Conservation (phyloP, 2,888 invertebrate genomes). For the Drosophila atripex region DNA sequence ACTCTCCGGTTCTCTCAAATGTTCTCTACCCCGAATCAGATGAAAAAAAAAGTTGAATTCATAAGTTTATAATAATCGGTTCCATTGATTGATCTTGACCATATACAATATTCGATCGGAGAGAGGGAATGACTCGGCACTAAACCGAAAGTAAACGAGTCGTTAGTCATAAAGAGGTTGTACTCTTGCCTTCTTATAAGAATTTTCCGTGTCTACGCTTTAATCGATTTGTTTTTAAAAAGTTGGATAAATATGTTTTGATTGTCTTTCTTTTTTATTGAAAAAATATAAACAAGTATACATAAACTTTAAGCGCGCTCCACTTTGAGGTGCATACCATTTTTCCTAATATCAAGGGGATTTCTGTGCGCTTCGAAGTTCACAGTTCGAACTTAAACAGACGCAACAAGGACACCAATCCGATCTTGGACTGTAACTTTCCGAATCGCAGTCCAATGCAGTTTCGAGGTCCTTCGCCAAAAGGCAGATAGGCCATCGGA, state of each 20-base stretch:
- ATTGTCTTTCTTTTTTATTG: background rate
- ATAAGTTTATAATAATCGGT: background rate
- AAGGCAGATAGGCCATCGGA: conserved; percentile 69
- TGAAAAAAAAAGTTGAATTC: no score
- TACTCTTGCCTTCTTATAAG: background rate
- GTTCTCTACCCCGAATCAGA: background rate
- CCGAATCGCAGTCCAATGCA: conserved; percentile 80
- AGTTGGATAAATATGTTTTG: background rate
- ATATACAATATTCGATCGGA: background rate
- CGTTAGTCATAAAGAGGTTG: background rate
- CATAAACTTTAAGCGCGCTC: conserved; percentile 16
- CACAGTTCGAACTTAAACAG: conserved; percentile 38
- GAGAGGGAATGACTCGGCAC: background rate
- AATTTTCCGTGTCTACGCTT: background rate
- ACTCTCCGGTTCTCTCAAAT: background rate
- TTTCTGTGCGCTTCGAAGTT: conserved; percentile 44
- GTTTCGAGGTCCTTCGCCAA: conserved; percentile 79
- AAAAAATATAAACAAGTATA: background rate
- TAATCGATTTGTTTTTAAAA: background rate
- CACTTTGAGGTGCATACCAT: conserved; percentile 52
- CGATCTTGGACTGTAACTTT: conserved; percentile 75
- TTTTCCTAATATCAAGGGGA: conserved; percentile 27
- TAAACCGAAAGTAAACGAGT: background rate
- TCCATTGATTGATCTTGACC: background rate
- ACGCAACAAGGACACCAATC: conserved; percentile 52